Evolutionary conservation across 2,888 invertebrate species (phyloP).

Genomic region (Aporophyla nigra): DNA sequence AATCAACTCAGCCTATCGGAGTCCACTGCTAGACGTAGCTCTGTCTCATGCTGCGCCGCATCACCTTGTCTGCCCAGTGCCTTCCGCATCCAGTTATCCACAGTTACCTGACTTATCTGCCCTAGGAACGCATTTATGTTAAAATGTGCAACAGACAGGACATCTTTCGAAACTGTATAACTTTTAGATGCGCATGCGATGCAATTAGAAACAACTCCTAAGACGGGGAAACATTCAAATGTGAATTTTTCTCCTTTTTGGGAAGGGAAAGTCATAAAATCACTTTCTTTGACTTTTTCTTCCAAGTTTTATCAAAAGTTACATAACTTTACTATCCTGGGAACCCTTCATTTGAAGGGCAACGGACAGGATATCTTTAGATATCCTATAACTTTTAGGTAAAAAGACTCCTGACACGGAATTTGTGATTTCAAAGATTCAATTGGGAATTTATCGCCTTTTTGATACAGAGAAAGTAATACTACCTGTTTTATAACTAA

Average conservation of each 20-base stretch:
- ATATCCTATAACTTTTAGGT: neutral
- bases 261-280: neutral
- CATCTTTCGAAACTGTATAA: no score
- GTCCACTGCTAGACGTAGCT: no score
- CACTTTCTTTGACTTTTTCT: neutral
- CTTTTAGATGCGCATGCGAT: no score
- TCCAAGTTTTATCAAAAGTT: conserved; percentile 20
- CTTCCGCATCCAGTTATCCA: no score
- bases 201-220: no score
- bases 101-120: no score
- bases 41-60: no score
- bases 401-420: neutral
- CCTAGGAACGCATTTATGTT: no score
- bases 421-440: neutral
- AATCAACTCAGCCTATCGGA: no score
- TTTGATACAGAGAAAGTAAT: neutral
- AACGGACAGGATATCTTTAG: no score
- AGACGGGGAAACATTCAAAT: neutral
- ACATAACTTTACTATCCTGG: conserved; percentile 9
- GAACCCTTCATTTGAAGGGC: conserved; percentile 21
- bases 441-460: neutral
- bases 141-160: no score
- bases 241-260: conserved; percentile 1
- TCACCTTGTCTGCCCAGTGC: no score
- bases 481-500: neutral